Base-by-base conservation (phyloP, 1,140 invertebrate genomes). In the Oscheius sp. region DNA sequence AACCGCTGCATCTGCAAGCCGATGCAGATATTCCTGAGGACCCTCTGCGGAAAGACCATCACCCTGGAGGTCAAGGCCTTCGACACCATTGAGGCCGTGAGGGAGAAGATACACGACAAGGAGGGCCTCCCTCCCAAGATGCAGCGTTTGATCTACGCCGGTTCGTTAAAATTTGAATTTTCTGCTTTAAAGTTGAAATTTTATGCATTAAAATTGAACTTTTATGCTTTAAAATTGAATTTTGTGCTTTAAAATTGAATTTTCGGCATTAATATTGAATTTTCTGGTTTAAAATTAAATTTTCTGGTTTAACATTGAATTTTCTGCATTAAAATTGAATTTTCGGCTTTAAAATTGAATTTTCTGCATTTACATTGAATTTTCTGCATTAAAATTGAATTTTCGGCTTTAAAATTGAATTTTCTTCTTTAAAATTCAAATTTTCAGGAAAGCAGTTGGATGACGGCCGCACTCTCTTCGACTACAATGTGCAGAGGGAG, bases 81-180 rank as follows among this genome's bases (percentile, higher is more conserved):
- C 68, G 91, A 92, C 84, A 91, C 91, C 45, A 92, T 92, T 79
- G 91, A 92, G 85, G 92, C 92, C 89, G 91, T 92, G 2, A 92
- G 92, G 82, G 90, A 91, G 1, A 93, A 91, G 77, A 91, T 91
- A 77, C 90, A 91, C 73, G 90, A 91, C 77, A 90, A 90, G 79
- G 89, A 90, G 85, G 92, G 85, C 52, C 83, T 82, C 75, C 86
- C 87, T 64, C 85, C 86, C 68, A 87, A 88, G 77, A 86, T 88
- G 73, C 85, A 87, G 69, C 38, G 38, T 10, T 10, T 10, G 38
- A n/a, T 10, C 38, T 10, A 10, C n/a, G 38, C n/a, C 38, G 10
- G 38, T 10, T 10, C 10, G 38, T 42, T n/a, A n/a, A 42, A 10
- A 10, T n/a, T 42, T 42, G 10, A 42, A 10, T 42, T 42, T 42